A percentile compares a stretch with the other conserved stretches of the same genome.
These are phyloP conservation scores for Amphipyra berbera DNA, from an alignment of 2,888 invertebrate genomes.

Conservation along the genomic window DNA sequence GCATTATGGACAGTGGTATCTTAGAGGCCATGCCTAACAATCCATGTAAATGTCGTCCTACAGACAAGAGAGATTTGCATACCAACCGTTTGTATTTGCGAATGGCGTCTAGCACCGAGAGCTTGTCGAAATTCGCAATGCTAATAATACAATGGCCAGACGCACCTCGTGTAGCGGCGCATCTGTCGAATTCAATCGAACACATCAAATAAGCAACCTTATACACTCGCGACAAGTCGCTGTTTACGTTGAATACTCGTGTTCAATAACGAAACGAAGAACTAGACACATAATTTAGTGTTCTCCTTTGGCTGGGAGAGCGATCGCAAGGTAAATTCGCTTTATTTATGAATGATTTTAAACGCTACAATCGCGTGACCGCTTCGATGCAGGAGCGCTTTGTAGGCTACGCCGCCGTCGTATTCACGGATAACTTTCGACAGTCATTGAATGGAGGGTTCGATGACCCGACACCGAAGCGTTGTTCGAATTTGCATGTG, in stretches of 20 bases:
- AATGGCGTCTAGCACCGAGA: slow-evolving; percentile 78
- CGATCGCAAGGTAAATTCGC: slow-evolving; percentile 70
- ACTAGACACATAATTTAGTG: slow-evolving; percentile 76
- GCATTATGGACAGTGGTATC: slow-evolving; percentile 38
- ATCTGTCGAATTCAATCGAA: slow-evolving; percentile 70
- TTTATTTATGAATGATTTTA: slow-evolving; percentile 74
- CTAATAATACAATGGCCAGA: slow-evolving; percentile 86
- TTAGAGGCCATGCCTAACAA: slow-evolving; percentile 64
- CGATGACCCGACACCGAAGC: slow-evolving; percentile 84
- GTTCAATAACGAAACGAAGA: slow-evolving; percentile 67
- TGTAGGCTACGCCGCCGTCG: slow-evolving; percentile 74
- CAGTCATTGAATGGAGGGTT: slow-evolving; percentile 87
- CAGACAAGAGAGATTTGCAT: slow-evolving; percentile 80
- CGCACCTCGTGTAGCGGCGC: slow-evolving; percentile 77
- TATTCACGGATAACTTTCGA: slow-evolving; percentile 86
- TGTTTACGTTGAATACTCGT: slow-evolving; percentile 62
- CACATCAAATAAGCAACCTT: slow-evolving; percentile 69
- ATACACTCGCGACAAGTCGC: slow-evolving; percentile 63
- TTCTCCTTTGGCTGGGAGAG: slow-evolving; percentile 69
- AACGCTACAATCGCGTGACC: slow-evolving; percentile 74
- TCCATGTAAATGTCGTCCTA: slow-evolving; percentile 73
- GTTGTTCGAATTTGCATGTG: slow-evolving; percentile 88
- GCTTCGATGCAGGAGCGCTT: slow-evolving; percentile 66
- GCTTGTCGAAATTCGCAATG: slow-evolving; percentile 86
- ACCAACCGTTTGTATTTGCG: slow-evolving; percentile 80